phyloP scores from a whole-genome alignment of 2,113 vertebrate genomes.

The Esox niger region DNA sequence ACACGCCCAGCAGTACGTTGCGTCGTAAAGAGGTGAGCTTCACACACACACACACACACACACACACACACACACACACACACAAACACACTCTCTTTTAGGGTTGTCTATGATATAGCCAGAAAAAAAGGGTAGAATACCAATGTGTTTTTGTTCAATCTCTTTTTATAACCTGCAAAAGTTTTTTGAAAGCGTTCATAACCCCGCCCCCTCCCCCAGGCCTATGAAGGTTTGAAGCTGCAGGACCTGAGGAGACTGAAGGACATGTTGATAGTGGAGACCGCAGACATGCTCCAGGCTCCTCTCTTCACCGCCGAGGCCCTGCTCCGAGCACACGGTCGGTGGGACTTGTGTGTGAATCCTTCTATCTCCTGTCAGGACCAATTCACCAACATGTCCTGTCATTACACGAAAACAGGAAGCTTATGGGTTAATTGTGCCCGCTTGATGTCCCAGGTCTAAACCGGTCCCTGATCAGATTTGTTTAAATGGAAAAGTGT shows the following conservation, averaged over 20 bases:
- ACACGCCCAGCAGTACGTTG: slow-evolving; percentile 93
- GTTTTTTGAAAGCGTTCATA: too few relatives aligned
- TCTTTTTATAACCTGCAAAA: slow-evolving; percentile 8
- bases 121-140: slow-evolving; percentile 32
- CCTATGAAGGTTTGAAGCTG: slow-evolving; percentile 89
- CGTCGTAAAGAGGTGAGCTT: slow-evolving; percentile 89
- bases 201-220: slow-evolving; percentile 41
- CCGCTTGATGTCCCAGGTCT: too few relatives aligned
- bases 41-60: background rate
- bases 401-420: too few relatives aligned
- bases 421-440: too few relatives aligned
- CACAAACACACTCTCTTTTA: background rate
- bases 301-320: slow-evolving; percentile 97
- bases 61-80: background rate
- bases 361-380: too few relatives aligned
- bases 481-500: too few relatives aligned
- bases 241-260: slow-evolving; percentile 93
- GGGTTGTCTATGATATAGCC: background rate
- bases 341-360: background rate
- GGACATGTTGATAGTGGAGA: slow-evolving; percentile 98
- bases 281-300: slow-evolving; percentile 97
- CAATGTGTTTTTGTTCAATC: slow-evolving; percentile 41
- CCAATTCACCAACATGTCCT: too few relatives aligned
- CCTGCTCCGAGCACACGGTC: slow-evolving; percentile 93
- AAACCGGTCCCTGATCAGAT: too few relatives aligned